Conservation (phyloP, 2,113 vertebrate genomes). For the Anseranas semipalmata region DNA sequence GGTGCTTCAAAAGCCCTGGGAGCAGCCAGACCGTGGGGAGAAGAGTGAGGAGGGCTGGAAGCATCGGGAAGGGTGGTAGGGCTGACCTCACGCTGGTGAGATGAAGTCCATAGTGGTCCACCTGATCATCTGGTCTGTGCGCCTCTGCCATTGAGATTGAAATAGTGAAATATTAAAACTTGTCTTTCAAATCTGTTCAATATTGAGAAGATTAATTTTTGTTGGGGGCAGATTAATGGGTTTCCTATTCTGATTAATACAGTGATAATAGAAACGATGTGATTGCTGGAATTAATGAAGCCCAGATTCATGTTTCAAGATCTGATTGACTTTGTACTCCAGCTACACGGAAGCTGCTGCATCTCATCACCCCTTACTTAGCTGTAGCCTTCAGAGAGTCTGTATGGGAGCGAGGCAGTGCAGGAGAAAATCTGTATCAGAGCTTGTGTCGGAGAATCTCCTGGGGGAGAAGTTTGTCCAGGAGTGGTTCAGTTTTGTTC, state of each 20-base stretch:
- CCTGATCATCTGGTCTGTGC: background rate
- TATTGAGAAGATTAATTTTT: constrained; percentile 60
- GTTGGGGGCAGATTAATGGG: constrained; percentile 63
- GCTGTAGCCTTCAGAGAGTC: background rate
- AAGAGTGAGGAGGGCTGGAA: background rate
- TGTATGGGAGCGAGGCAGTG: background rate
- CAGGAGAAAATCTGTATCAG: background rate
- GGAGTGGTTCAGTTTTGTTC: background rate
- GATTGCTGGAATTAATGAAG: constrained; percentile 69
- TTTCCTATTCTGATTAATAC: constrained; percentile 65
- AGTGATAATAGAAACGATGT: constrained; percentile 62
- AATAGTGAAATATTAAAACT: constrained; percentile 40
- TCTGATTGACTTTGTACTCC: constrained; percentile 60
- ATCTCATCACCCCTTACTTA: background rate
- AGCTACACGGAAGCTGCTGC: constrained; percentile 1
- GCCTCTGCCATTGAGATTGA: constrained; percentile 2
- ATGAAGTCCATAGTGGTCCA: background rate
- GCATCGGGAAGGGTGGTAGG: background rate
- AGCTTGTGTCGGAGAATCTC: background rate
- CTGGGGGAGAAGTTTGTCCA: background rate
- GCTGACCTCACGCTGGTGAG: background rate
- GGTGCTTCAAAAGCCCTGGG: background rate
- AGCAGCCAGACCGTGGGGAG: background rate
- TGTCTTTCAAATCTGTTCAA: constrained; percentile 51
- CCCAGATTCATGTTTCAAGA: constrained; percentile 40